phyloP scores from a whole-genome alignment of 2,888 invertebrate species.

The Melitaea athalia region DNA sequence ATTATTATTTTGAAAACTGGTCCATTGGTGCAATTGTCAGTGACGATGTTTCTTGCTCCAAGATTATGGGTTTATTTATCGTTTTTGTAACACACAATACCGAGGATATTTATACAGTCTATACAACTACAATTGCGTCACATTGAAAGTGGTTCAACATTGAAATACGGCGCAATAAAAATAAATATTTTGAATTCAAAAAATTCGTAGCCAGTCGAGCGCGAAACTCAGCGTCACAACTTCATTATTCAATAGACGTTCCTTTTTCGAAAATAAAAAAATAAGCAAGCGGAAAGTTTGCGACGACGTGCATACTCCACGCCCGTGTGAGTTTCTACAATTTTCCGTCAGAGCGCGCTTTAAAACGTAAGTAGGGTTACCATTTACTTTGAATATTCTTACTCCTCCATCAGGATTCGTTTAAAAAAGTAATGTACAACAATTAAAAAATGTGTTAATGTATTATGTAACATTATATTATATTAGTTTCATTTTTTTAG shows the following conservation, averaged over 20 bases:
- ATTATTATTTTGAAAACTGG: too few species aligned
- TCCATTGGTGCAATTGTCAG: too few species aligned
- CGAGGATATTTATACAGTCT: too few species aligned
- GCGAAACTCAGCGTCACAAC: slow-evolving; percentile 41
- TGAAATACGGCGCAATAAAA: slow-evolving; percentile 23
- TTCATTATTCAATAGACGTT: slow-evolving; percentile 48
- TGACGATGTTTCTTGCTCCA: too few species aligned
- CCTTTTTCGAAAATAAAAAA: slow-evolving; percentile 44
- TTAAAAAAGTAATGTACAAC: neutral
- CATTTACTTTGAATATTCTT: slow-evolving; percentile 8
- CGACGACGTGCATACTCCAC: slow-evolving; percentile 54
- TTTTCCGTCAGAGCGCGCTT: slow-evolving; percentile 66
- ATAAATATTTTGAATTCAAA: slow-evolving; percentile 28
- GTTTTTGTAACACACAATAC: too few species aligned
- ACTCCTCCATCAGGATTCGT: neutral
- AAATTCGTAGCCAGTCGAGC: slow-evolving; percentile 29
- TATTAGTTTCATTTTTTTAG: too few species aligned
- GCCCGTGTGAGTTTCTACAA: slow-evolving; percentile 65
- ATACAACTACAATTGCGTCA: neutral
- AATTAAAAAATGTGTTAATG: too few species aligned
- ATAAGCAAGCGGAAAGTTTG: slow-evolving; percentile 56
- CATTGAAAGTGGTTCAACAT: neutral
- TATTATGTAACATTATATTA: too few species aligned
- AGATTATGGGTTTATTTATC: too few species aligned
- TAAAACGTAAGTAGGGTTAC: slow-evolving; percentile 39